These are phyloP conservation scores for Myrmophylax atrothorax DNA, from an alignment of 2,113 vertebrate species.

Conservation along the genomic window DNA sequence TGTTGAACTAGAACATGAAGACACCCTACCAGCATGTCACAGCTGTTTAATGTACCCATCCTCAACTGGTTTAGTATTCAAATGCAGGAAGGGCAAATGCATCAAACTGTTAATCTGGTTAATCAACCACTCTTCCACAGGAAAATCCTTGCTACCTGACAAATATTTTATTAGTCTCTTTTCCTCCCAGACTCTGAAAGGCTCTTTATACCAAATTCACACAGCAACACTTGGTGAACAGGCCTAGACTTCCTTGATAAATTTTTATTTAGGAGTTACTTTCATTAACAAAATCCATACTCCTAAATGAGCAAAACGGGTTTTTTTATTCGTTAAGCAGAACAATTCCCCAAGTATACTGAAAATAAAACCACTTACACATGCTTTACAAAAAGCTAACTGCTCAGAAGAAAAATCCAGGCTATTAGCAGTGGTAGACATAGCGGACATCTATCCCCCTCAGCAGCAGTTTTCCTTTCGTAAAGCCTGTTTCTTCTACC, in stretches of 20 bases:
- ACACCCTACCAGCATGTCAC: not conserved
- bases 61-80: not conserved
- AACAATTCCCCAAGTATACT: not conserved
- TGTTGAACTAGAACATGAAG: not conserved
- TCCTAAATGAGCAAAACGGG: not conserved
- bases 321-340: not conserved
- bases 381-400: not conserved
- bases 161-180: not conserved
- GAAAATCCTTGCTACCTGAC: not conserved
- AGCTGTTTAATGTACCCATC: not conserved
- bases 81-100: not conserved
- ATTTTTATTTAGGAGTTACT: not conserved
- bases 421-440: not conserved
- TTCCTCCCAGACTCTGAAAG: not conserved
- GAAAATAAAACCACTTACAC: not conserved
- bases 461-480: not conserved
- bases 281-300: not conserved
- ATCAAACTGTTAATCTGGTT: not conserved
- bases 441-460: not conserved
- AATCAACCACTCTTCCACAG: not conserved
- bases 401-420: not conserved
- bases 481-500: not conserved
- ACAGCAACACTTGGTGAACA: not conserved
- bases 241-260: not conserved
- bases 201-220: not conserved